Percentiles rank a stretch among this genome's conserved stretches.
Evolutionary conservation across 2,888 invertebrate species (phyloP).

Genomic region (Bibio marci): DNA sequence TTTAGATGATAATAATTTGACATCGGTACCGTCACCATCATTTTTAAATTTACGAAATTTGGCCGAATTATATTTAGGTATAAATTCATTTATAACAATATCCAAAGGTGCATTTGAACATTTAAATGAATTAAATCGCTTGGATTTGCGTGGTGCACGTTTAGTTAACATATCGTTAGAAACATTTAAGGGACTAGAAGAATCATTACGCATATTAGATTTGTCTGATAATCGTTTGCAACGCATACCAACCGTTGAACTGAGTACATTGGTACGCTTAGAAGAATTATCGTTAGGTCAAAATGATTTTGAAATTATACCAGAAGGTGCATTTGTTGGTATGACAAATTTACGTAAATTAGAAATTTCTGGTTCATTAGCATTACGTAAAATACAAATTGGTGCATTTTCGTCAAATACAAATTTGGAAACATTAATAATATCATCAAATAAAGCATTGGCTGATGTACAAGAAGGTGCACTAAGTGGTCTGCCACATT

Average conservation of each 20-base stretch:
- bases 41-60: constrained; percentile 57
- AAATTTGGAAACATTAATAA: constrained; percentile 58
- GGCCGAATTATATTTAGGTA: constrained; percentile 69
- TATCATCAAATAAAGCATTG: constrained; percentile 63
- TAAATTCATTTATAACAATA: constrained; percentile 61
- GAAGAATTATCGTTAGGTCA: constrained; percentile 71
- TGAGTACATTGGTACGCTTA: constrained; percentile 50
- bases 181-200: constrained; percentile 57
- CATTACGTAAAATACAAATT: constrained; percentile 52
- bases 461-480: constrained; percentile 57
- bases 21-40: constrained; percentile 54
- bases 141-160: constrained; percentile 68
- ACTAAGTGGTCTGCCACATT: constrained; percentile 58
- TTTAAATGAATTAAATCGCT: constrained; percentile 51
- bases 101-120: constrained; percentile 65
- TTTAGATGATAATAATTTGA: constrained; percentile 69
- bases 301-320: constrained; percentile 55
- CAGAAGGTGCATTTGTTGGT: constrained; percentile 59
- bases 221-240: constrained; percentile 63
- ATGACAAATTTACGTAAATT: constrained; percentile 57
- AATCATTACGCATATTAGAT: constrained; percentile 57
- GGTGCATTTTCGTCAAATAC: constrained; percentile 66
- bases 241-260: constrained; percentile 56
- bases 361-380: constrained; percentile 62
- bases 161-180: constrained; percentile 59